Base-by-base conservation (phyloP, 2,888 invertebrate species). In the Sclerodermus sp. region DNA sequence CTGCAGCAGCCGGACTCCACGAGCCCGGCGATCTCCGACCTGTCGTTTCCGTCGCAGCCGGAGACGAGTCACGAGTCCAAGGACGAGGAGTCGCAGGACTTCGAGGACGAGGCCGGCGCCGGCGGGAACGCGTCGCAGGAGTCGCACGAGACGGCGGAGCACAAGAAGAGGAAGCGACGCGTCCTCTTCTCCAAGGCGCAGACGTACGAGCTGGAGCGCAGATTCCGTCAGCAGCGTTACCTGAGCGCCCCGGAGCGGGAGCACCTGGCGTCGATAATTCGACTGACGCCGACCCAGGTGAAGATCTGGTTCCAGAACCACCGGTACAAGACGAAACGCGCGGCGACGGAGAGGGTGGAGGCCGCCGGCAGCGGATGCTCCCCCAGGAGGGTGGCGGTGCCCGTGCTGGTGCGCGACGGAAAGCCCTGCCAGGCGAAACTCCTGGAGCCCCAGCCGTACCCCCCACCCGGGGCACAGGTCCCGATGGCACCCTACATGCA, bases 251-350 rank as follows among this genome's bases (percentile, higher is more conserved):
- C 98, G 0, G 99, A 99, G 78, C 81, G 99, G 31, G 99, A 99
- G 74, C 96, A 97, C 75, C 82, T 99, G 60, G 98, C 99, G 1
- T 92, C 92, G 58, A 84, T 96, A 68, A 98, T 99, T 59, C 85
- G 94, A 49, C 82, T 99, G 51, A 97, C 98, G 1, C 98, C 98
- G 0, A 98, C 97, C 1, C 99, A 99, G 82, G 92, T 92, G 44
- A 97, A 97, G 81, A 98, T 99, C 69, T 99, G 98, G 98, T 99
- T 98, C 81, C 97, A 97, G 79, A 97, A 97, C 79, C 98, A 98
- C 78, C 81, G 84, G 73, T 99, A 99, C 82, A 99, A 98, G 83
- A 96, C 97, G 71, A 98, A 98, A 81, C 84, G 98, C n/a, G 94
- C 97, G 0, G 91, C 94, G 51, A 94, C 93, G 72, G 98, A 98